phyloP scores from a whole-genome alignment of 2,113 vertebrate genomes.

The Oreochromis aureus region DNA sequence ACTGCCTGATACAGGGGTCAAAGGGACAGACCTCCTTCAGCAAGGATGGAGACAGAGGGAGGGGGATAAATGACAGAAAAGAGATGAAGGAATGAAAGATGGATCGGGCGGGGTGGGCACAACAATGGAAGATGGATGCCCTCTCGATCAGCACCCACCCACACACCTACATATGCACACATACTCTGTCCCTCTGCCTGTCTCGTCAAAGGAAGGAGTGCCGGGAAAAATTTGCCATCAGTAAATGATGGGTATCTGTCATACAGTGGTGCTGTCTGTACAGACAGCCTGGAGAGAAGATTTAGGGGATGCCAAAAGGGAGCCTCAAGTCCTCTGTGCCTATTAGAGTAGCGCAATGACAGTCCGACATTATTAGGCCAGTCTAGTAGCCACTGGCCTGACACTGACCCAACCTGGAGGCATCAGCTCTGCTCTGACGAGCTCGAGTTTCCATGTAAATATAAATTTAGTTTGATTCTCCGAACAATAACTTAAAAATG shows the following conservation, averaged over 20 bases:
- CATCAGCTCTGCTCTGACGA: background rate
- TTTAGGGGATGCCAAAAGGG: constrained; percentile 31
- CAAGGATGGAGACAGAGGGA: background rate
- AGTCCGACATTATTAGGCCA: constrained; percentile 46
- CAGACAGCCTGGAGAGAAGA: constrained; percentile 38
- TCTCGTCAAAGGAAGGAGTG: constrained; percentile 14
- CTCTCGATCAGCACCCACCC: background rate
- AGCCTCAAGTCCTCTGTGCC: constrained; percentile 25
- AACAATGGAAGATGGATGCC: constrained; percentile 22
- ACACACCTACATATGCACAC: background rate
- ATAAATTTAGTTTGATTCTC: background rate
- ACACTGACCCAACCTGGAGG: constrained; percentile 36
- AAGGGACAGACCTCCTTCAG: constrained; percentile 18
- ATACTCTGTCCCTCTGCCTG: background rate
- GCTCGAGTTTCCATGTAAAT: background rate
- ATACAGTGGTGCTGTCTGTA: constrained; percentile 7
- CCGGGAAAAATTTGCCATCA: constrained; percentile 19
- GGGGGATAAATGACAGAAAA: background rate
- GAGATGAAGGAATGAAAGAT: background rate
- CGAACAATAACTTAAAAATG: background rate
- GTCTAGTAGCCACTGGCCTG: constrained; percentile 9
- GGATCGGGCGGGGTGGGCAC: background rate
- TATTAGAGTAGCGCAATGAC: constrained; percentile 38
- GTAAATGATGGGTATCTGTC: constrained; percentile 55
- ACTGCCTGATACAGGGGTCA: constrained; percentile 27